phyloP scores from a whole-genome alignment of 2,113 vertebrate genomes.

The Polyodon spathula region DNA sequence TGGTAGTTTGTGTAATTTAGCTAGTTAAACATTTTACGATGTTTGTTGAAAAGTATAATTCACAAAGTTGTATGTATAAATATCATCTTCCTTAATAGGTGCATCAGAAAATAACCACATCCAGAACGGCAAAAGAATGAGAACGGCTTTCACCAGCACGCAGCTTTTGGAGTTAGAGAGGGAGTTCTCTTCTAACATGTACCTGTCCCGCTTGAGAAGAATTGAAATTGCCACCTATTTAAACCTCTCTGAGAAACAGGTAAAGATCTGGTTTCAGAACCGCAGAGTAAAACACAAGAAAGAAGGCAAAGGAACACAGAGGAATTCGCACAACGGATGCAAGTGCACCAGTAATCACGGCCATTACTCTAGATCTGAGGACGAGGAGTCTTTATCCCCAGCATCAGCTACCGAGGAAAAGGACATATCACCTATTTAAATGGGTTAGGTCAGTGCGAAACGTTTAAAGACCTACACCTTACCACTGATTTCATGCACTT shows the following conservation, averaged over 20 bases:
- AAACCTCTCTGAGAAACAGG: conserved; percentile 94
- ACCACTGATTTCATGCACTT: conserved; percentile 31
- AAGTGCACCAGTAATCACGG: conserved; percentile 75
- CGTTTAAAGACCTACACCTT: conserved; percentile 1
- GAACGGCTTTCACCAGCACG: conserved; percentile 95
- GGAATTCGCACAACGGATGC: conserved; percentile 74
- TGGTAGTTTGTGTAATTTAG: too few species aligned
- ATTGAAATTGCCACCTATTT: conserved; percentile 97
- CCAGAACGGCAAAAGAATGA: conserved; percentile 91
- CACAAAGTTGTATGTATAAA: neutral
- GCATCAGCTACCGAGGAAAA: conserved; percentile 82
- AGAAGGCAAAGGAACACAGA: conserved; percentile 82
- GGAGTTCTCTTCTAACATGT: conserved; percentile 97
- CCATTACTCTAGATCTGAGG: conserved; percentile 83
- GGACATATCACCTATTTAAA: conserved; percentile 73
- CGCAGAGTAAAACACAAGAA: conserved; percentile 97
- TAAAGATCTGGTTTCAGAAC: conserved; percentile 99
- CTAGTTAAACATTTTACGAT: too few species aligned
- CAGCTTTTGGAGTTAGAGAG: conserved; percentile 93
- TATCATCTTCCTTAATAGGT: conserved; percentile 44
- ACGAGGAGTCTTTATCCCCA: conserved; percentile 89
- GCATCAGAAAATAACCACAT: conserved; percentile 69
- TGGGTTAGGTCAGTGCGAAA: neutral
- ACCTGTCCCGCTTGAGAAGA: conserved; percentile 85
- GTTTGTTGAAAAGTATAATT: neutral